A percentile compares a stretch with the other conserved stretches of the same genome.
phyloP scores from a whole-genome alignment of 1,140 invertebrate genomes.

The Globodera ellingtonae region DNA sequence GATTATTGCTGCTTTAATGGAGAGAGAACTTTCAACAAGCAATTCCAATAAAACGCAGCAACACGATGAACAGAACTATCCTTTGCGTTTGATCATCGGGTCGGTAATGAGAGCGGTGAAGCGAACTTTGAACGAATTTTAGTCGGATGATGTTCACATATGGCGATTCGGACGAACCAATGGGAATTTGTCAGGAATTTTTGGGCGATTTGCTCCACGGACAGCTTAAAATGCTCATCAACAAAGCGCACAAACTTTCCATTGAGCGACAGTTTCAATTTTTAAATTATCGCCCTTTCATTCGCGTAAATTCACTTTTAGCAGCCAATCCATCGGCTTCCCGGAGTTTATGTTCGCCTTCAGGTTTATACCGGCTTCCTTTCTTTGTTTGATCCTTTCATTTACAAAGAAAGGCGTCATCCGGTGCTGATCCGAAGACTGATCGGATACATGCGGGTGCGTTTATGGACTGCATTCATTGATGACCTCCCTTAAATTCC shows the following conservation, averaged over 20 bases:
- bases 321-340: conserved; percentile 21
- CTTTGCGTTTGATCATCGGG: conserved; percentile 6
- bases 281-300: not conserved
- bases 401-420: conserved; percentile 27
- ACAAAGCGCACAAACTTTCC: conserved; percentile 16
- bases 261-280: conserved; percentile 10
- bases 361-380: conserved; percentile 7
- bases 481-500: not conserved
- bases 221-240: conserved; percentile 30
- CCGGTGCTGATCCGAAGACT: conserved; percentile 23
- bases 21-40: not conserved
- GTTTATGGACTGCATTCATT: not conserved
- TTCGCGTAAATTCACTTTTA: conserved; percentile 20
- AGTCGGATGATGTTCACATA: conserved; percentile 38
- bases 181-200: conserved; percentile 31
- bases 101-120: no score
- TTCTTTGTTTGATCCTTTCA: conserved; percentile 4
- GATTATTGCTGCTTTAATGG: not conserved
- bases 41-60: not conserved
- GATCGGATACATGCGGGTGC: conserved; percentile 22
- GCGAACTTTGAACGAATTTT: not conserved
- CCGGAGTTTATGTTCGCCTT: conserved; percentile 25
- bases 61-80: conserved; percentile 2
- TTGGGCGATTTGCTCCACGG: conserved; percentile 20
- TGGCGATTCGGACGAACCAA: conserved; percentile 34